phyloP scores from a whole-genome alignment of 2,888 invertebrate species.

The Thysanoteuthis rhombus region DNA sequence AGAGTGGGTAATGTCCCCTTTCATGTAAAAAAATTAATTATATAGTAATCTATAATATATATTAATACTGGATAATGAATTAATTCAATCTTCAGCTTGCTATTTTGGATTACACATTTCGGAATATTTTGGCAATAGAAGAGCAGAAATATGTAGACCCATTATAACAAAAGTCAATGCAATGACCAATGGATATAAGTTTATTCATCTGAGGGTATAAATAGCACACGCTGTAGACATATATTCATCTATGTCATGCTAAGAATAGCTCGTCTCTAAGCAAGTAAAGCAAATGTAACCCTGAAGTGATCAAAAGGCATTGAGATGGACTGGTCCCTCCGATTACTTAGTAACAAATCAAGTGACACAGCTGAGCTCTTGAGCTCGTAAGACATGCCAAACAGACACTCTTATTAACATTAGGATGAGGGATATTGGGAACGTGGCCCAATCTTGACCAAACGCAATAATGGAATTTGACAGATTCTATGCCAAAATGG shows the following conservation, averaged over 20 bases:
- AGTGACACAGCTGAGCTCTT: conserved; percentile 12
- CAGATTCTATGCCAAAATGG: conserved; percentile 31
- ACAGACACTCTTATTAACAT: conserved; percentile 17
- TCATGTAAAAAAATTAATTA: too few species aligned
- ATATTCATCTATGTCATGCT: neutral
- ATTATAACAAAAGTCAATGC: neutral
- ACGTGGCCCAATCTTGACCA: conserved; percentile 30
- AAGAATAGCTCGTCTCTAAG: neutral
- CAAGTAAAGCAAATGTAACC: neutral
- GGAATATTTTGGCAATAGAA: neutral
- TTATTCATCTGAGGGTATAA: neutral
- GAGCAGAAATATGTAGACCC: neutral
- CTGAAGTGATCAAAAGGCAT: neutral
- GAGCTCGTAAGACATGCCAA: conserved; percentile 13
- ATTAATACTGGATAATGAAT: too few species aligned
- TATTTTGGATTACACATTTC: neutral
- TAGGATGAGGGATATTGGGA: conserved; percentile 28
- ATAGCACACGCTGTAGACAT: neutral
- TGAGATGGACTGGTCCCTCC: neutral
- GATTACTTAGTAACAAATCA: neutral
- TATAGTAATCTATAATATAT: too few species aligned
- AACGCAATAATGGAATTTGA: conserved; percentile 28
- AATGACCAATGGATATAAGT: neutral
- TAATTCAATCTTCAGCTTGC: neutral
- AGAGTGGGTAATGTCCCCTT: too few species aligned